Base-by-base conservation (phyloP, 1,140 invertebrate genomes). In the Eupristina koningsbergeri region DNA sequence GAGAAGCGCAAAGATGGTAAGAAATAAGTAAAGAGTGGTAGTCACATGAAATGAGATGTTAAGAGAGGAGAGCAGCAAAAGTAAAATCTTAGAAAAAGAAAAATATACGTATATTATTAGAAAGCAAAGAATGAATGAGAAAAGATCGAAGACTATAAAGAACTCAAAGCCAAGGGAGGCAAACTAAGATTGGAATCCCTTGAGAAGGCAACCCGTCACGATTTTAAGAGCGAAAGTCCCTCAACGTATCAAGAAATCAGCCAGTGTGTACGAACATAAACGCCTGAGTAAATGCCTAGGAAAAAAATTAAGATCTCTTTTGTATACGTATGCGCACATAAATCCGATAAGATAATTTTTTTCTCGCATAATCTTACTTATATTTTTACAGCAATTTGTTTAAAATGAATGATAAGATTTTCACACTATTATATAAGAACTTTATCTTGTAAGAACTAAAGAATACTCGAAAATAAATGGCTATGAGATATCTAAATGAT, bases 221-320 rank as follows among this genome's bases (percentile, higher is more conserved):
- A 81, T 64, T 81, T 75, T 58, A 58, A 81, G 39, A 81, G 80
- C 29, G 80, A 75, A 74, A 81, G 69, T 81, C 80, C 50, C 80
- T 73, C 26, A 45, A 74, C 80, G 53, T 76, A 58, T 58, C 17
- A 58, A 58, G 45, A 74, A 47, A 50, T 74, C 73, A 31, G 67
- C 67, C 67, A 41, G 15, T 36, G 11, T 71, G 22, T 41, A 71
- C 36, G 8, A 71, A 71, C 39, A 41, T 41, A 71, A 71, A 71
- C 67, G 36, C 67, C n/a, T 41, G 36, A 36, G 26, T n/a, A 71
- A 71, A 71, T 39, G 47, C 67, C 3, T 50, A 36, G 45, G 29
- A 81, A 34, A 63, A 75, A 75, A 76, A 73, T 76, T 82, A 64
- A 76, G 53, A 74, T 74, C 41, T 36, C 80, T 19, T 45, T 53